Evolutionary conservation across 2,888 invertebrate genomes (phyloP), one percentile per base, ranked within the genome.

Genomic region (Actias luna): DNA sequence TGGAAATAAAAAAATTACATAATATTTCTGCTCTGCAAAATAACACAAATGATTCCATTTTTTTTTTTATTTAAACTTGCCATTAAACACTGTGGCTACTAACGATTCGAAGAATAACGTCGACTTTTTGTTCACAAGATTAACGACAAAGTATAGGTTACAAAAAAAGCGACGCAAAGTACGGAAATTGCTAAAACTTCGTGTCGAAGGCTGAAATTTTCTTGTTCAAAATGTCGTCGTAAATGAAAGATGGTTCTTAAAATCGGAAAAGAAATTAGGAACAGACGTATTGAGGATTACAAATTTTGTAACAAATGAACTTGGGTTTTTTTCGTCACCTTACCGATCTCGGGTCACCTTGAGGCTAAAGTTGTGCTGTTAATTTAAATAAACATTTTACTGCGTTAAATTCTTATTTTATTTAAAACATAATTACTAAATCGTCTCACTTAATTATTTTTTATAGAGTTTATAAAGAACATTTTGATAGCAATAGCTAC

Each of bases 171-270:
- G 84, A 78, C 85, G 83, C 84, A 82, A 85, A 88, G 85, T 87
- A 82, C 87, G 89, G 88, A 88, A 90, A 91, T 91, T 90, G 87
- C 90, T 89, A 84, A 90, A 91, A 90, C 86, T 91, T 91, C 85
- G 87, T 89, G 90, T 91, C 87, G 87, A 88, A 87, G 82, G 80
- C 85, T 85, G 84, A 89, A 89, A 88, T 87, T 89, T 89, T 88
- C 90, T 90, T 90, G 90, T 89, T 89, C 89, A 84, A 87, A 91
- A 88, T 87, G 89, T 89, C 88, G 86, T 85, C 90, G 89, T 90
- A 90, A 90, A 90, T 90, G 89, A 91, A 89, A 89, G 88, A 91
- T 91, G 88, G 87, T 84, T 89, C 88, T 90, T 89, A 87, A 87
- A 89, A 91, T 89, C 89, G 88, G 87, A 79, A 89, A 90, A 91